These are phyloP conservation scores for Diabrotica virgifera DNA, from an alignment of 1,140 invertebrate species.

Conservation along the genomic window DNA sequence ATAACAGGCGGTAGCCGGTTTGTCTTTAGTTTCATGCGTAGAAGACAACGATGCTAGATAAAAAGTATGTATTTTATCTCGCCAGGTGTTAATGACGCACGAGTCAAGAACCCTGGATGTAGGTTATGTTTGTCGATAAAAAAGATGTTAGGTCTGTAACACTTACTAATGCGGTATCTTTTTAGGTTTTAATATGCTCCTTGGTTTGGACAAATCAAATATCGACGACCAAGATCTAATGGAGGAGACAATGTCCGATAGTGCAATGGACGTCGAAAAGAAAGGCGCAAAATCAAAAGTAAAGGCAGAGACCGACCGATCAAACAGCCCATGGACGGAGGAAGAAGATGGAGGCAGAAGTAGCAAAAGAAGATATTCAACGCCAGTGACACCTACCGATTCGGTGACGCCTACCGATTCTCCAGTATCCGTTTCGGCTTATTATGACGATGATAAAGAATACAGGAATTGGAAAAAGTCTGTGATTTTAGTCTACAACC, in stretches of 20 bases:
- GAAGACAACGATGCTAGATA: no score
- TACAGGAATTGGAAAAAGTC: slow-evolving; percentile 87
- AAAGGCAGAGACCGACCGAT: slow-evolving; percentile 45
- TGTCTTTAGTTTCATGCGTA: no score
- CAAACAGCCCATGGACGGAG: slow-evolving; percentile 55
- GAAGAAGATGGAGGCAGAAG: slow-evolving; percentile 49
- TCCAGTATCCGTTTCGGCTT: slow-evolving; percentile 51
- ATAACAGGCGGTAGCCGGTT: no score
- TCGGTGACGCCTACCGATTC: slow-evolving; percentile 62
- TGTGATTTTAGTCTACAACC: slow-evolving; percentile 80
- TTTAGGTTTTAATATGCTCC: slow-evolving; percentile 42
- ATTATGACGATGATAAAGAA: slow-evolving; percentile 59
- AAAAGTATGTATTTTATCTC: no score
- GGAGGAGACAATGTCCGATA: slow-evolving; percentile 39
- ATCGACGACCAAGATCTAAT: slow-evolving; percentile 41
- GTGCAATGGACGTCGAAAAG: slow-evolving; percentile 36
- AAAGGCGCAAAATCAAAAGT: slow-evolving; percentile 33
- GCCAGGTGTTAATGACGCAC: no score
- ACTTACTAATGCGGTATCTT: neutral
- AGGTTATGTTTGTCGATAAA: neutral
- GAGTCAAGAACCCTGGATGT: no score
- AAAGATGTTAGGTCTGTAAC: neutral
- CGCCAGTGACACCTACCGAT: slow-evolving; percentile 54
- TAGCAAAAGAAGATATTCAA: slow-evolving; percentile 48
- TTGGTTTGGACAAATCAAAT: slow-evolving; percentile 46